phyloP scores from a whole-genome alignment of 2,888 invertebrate genomes.

The Nephrotoma guestfalica region DNA sequence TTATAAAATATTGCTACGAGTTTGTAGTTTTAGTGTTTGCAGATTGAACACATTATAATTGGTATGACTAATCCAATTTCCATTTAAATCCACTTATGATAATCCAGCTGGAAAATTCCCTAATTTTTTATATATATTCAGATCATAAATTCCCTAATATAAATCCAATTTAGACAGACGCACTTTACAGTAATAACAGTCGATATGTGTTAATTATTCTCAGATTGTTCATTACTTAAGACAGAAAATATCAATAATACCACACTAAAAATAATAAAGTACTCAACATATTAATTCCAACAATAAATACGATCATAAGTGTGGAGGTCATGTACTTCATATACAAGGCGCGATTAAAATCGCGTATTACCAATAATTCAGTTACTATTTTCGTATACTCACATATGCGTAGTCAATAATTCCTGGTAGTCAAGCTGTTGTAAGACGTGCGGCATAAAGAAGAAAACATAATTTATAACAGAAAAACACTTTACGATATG shows the following conservation, averaged over 20 bases:
- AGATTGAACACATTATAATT: too few species aligned
- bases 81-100: too few species aligned
- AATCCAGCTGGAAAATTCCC: too few species aligned
- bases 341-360: background rate
- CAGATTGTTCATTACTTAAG: background rate
- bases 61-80: too few species aligned
- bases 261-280: background rate
- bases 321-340: background rate
- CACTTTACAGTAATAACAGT: background rate
- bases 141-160: background rate
- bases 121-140: background rate
- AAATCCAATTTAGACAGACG: background rate
- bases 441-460: background rate
- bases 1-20: too few species aligned
- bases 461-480: background rate
- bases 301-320: background rate
- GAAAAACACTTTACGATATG: background rate
- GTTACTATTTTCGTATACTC: background rate
- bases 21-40: too few species aligned
- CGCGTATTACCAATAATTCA: background rate
- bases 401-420: background rate
- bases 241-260: background rate
- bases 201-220: background rate
- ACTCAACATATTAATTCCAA: background rate
- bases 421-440: background rate